Evolutionary conservation across 2,797 vertebrate species (phyloP).

Genomic region (Sebastes itinus): DNA sequence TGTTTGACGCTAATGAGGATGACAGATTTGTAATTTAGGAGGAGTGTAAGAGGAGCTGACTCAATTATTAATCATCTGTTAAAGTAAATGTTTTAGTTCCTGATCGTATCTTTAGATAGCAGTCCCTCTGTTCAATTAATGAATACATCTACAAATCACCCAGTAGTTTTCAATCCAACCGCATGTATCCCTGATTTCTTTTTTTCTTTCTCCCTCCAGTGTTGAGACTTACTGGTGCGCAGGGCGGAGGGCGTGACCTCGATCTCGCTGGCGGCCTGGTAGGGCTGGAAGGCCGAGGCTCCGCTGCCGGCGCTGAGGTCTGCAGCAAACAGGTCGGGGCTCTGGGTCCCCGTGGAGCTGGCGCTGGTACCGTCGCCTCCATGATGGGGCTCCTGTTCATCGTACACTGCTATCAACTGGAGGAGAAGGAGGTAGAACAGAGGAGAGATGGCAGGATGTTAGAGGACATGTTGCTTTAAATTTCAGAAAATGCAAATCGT

Average conservation of each 20-base stretch:
- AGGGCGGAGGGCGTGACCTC: constrained; percentile 96
- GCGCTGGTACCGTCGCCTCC: constrained; percentile 96
- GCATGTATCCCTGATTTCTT: neutral
- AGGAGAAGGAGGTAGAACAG: neutral
- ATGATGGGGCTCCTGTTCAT: constrained; percentile 96
- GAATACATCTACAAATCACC: neutral
- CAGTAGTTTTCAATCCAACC: neutral
- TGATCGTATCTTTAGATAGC: neutral
- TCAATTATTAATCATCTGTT: constrained; percentile 7
- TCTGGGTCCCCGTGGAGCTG: constrained; percentile 97
- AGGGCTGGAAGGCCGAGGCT: constrained; percentile 91
- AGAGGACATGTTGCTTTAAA: neutral
- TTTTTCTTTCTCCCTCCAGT: neutral
- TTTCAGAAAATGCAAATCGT: neutral
- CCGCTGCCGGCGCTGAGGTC: constrained; percentile 86
- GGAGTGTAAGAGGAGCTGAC: neutral
- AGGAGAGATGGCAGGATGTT: neutral
- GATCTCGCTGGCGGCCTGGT: constrained; percentile 93
- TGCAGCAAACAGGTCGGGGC: constrained; percentile 91
- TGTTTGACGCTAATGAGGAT: constrained; percentile 28
- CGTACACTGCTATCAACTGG: constrained; percentile 94
- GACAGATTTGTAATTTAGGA: neutral
- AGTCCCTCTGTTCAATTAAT: neutral
- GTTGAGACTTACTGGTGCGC: constrained; percentile 88
- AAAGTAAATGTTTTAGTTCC: neutral